Conservation (phyloP, 2,888 invertebrate genomes). For the Agrochola litura region DNA sequence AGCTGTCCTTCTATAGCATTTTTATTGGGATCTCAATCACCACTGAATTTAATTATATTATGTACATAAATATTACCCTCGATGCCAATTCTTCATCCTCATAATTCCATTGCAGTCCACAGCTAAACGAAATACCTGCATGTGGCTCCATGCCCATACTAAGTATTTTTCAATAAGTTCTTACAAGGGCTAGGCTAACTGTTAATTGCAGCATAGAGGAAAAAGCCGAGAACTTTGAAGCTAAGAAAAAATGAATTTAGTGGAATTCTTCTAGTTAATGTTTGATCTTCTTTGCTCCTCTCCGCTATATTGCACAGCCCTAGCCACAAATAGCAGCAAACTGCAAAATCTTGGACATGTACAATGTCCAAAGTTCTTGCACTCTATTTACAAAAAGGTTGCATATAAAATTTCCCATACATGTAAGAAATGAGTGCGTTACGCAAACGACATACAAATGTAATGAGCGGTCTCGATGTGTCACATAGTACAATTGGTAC, state of each 20-base stretch:
- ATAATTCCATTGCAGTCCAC: too few relatives aligned
- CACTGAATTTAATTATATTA: too few relatives aligned
- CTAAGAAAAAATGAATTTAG: neutral
- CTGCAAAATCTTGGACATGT: neutral
- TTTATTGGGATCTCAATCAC: neutral
- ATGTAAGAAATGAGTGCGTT: constrained; percentile 44
- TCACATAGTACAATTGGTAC: constrained; percentile 56
- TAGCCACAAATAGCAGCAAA: neutral
- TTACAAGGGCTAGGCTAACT: too few relatives aligned
- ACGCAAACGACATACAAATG: constrained; percentile 59
- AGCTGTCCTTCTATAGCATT: neutral
- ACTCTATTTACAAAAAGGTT: constrained; percentile 39
- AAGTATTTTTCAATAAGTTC: neutral
- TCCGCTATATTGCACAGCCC: neutral
- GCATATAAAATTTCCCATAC: constrained; percentile 59
- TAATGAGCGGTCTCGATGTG: constrained; percentile 64
- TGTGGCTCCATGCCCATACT: neutral
- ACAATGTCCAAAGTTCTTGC: neutral
- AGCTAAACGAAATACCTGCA: neutral
- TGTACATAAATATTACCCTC: neutral
- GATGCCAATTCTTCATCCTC: neutral
- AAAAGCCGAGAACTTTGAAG: neutral
- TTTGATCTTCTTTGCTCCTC: neutral
- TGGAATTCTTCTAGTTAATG: neutral
- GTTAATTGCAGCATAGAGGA: neutral